These are phyloP conservation scores for Platalea minor DNA, from an alignment of 2,797 vertebrate genomes.

Conservation along the genomic window DNA sequence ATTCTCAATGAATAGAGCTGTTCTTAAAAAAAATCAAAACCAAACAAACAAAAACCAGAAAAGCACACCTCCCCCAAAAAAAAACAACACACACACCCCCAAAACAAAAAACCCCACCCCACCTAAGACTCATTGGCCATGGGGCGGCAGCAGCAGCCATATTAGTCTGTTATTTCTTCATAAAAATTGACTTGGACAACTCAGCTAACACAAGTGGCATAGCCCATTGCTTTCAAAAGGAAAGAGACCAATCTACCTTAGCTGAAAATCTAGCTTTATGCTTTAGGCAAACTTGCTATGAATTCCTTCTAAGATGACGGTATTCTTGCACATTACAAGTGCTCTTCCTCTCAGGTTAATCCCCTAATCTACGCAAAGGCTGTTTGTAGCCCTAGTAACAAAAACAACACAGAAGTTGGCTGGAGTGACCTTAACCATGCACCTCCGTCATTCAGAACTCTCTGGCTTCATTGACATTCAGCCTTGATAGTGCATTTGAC, in stretches of 20 bases:
- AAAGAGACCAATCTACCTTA: neutral
- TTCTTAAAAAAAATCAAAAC: neutral
- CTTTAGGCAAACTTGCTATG: neutral
- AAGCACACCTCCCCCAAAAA: neutral
- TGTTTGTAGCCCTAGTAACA: neutral
- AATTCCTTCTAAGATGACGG: neutral
- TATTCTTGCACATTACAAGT: neutral
- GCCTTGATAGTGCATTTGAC: neutral
- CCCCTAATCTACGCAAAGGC: neutral
- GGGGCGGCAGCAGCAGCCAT: neutral
- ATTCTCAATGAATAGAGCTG: neutral
- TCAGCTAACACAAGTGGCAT: neutral
- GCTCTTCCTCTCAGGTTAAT: neutral
- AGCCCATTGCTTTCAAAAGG: neutral
- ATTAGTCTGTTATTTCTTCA: neutral
- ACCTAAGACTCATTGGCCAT: neutral
- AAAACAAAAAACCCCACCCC: too few species aligned
- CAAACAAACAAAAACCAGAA: too few species aligned
- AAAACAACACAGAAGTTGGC: neutral
- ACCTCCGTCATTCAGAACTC: neutral
- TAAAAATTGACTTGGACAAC: neutral
- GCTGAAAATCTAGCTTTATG: neutral
- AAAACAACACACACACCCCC: neutral
- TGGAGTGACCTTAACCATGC: neutral
- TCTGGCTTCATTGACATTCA: conserved; percentile 2